Evolutionary conservation across 1,140 invertebrate species (phyloP).

Genomic region (Drusus annulatus): DNA sequence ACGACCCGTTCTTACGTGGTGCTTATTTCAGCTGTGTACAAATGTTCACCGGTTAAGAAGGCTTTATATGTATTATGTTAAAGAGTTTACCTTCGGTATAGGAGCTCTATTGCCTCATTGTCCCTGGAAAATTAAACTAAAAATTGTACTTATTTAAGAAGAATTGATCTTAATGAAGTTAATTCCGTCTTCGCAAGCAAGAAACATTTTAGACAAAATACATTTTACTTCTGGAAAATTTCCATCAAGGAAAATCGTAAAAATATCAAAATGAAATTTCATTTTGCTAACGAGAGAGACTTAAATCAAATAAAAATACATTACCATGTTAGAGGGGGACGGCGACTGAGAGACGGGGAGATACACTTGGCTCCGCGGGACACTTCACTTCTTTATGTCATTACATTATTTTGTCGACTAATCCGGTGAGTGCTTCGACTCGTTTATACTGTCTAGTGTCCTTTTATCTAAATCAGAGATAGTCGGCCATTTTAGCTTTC

Average conservation of each 20-base stretch:
- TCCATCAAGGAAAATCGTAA: background rate
- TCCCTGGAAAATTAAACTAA: too few relatives aligned
- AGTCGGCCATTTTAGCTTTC: background rate
- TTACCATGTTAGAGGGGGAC: slow-evolving; percentile 19
- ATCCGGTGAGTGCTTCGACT: slow-evolving; percentile 22
- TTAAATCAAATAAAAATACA: slow-evolving; percentile 35
- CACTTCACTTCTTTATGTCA: slow-evolving; percentile 30
- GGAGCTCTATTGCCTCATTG: too few relatives aligned
- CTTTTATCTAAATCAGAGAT: slow-evolving; percentile 36
- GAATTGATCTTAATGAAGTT: too few relatives aligned
- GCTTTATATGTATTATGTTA: too few relatives aligned
- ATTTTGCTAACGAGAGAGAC: slow-evolving; percentile 6
- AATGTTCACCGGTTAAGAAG: too few relatives aligned
- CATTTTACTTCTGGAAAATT: background rate
- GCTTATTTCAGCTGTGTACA: too few relatives aligned
- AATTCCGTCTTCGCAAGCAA: background rate
- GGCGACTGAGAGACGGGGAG: background rate
- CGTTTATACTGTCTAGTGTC: slow-evolving; percentile 30
- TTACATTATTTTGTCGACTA: slow-evolving; percentile 36
- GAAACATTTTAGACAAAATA: slow-evolving; percentile 3
- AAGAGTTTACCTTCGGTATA: too few relatives aligned
- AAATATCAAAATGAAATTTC: slow-evolving; percentile 7
- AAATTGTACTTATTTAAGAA: too few relatives aligned
- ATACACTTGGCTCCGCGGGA: background rate
- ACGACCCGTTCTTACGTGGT: too few relatives aligned